Evolutionary conservation across 2,113 vertebrate genomes (phyloP), one percentile per base, ranked within the genome.

Genomic region (Silurus asotus): DNA sequence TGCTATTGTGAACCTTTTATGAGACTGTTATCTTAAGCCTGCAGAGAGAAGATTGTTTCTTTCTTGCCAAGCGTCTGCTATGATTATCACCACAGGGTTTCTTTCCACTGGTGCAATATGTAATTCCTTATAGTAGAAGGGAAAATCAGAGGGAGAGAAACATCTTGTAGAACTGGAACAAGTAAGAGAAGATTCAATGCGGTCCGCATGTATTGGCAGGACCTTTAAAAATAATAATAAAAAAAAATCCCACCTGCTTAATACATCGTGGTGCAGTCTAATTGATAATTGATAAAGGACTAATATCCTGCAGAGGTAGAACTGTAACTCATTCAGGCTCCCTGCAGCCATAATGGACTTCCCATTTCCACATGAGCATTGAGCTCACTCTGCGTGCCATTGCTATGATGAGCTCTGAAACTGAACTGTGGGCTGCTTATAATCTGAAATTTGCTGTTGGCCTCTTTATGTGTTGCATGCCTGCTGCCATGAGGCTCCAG

Each of bases 211-310:
- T 86, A 82, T 67, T 89, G 85, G 67, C 82, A 82, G 69, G 83
- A 87, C 28, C 45, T 28, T 74, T 83, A 79, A 61, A 88, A 83
- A 87, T 84, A 87, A 89, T 76, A 80, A 81, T 58, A 23, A 17
- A 72, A 64, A 81, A 83, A 62, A 83, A 81, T 61, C 78, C 77
- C 87, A 88, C 89, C 78, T 88, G 88, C 88, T 80, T 79, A n/a
- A 84, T 92, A 92, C 93, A 93, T 92, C 88, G 91, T 64, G 72
- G 76, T 79, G 76, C 20, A 88, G 85, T 82, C 90, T 92, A 93
- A 92, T 89, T 92, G 92, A 89, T 90, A 87, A 85, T 91, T 91
- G 91, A 92, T 93, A 91, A 90, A 55, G 65, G 90, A 90, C 88
- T 94, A 89, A 91, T 92, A 93, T 93, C 88, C 92, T 89, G 90